Conservation (phyloP, 2,797 vertebrate species). For the Tiaroga cobitis region DNA sequence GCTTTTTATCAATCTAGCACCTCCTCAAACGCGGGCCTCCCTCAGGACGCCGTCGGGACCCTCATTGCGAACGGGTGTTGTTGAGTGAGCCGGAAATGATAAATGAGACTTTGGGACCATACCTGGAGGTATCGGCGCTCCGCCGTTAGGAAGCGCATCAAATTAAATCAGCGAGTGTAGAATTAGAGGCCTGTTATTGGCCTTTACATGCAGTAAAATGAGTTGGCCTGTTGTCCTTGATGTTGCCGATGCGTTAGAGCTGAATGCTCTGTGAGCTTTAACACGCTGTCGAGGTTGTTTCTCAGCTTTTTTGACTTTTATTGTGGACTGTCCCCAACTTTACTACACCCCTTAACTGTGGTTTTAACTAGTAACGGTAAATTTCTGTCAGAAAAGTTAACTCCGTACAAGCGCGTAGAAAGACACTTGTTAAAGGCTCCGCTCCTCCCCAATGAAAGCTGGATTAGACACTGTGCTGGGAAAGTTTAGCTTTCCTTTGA, state of each 20-base stretch:
- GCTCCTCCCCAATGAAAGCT: constrained; percentile 55
- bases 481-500: constrained; percentile 69
- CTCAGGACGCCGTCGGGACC: constrained; percentile 82
- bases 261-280: constrained; percentile 40
- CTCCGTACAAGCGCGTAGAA: constrained; percentile 24
- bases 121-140: constrained; percentile 59
- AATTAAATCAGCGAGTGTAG: constrained; percentile 62
- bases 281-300: constrained; percentile 14
- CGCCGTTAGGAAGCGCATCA: constrained; percentile 60
- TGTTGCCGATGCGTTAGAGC: constrained; percentile 35
- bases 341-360: background rate
- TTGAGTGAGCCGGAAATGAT: constrained; percentile 48
- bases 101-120: constrained; percentile 58
- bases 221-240: constrained; percentile 37
- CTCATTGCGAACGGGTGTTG: constrained; percentile 67
- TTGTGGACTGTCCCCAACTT: background rate
- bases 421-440: constrained; percentile 43
- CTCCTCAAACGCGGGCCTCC: constrained; percentile 74
- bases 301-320: constrained; percentile 26
- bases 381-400: constrained; percentile 37
- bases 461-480: constrained; percentile 69
- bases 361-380: constrained; percentile 1
- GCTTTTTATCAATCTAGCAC: constrained; percentile 81
- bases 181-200: constrained; percentile 58
- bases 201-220: constrained; percentile 45